Evolutionary conservation across 2,797 vertebrate genomes (phyloP), one percentile per base, ranked within the genome.

Genomic region (Labroides dimidiatus): DNA sequence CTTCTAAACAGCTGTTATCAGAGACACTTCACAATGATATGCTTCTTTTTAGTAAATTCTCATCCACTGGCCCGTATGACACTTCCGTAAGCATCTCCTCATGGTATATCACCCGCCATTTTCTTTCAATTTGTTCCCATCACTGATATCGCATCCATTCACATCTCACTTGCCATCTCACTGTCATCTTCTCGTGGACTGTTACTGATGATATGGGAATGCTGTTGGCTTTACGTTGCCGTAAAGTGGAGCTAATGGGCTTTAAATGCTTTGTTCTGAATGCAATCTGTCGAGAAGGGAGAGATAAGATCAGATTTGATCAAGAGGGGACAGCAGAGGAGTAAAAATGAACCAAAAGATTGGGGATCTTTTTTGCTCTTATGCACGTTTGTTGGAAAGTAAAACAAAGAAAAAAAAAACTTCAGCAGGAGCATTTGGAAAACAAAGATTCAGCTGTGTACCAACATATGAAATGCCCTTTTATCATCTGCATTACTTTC

Each of bases 281-380:
- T 72, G 75, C 80, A 79, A 60, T 55, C 86, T 81, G 82, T 89
- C 88, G 82, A 64, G 72, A 76, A 69, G 20, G 73, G 52, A 57
- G 64, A 74, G 90, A 92, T 91, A 85, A 67, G 64, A 91, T 87
- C 87, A 72, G 82, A 87, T 89, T 90, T 86, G 84, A 90, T 89
- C 81, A 78, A 68, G 15, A 16, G 50, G 55, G 33, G 42, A 66
- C 19, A 27, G 74, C 41, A 13, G 73, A 64, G 44, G 72, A 81
- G 80, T 82, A 67, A 87, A n/a, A 89, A 83, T 9, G 39, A 58
- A 64, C 81, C 78, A 73, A 67, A 76, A 53, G n/a, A 54, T 2
- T 42, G 14, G 15, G 54, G 54, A 64, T 54, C 27, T 59, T 65
- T n/a, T n/a, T n/a, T 72, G 77, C 70, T 67, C 77, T 62, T 63